Base-by-base conservation (phyloP, 2,888 invertebrate genomes). In the Phortica okadai region DNA sequence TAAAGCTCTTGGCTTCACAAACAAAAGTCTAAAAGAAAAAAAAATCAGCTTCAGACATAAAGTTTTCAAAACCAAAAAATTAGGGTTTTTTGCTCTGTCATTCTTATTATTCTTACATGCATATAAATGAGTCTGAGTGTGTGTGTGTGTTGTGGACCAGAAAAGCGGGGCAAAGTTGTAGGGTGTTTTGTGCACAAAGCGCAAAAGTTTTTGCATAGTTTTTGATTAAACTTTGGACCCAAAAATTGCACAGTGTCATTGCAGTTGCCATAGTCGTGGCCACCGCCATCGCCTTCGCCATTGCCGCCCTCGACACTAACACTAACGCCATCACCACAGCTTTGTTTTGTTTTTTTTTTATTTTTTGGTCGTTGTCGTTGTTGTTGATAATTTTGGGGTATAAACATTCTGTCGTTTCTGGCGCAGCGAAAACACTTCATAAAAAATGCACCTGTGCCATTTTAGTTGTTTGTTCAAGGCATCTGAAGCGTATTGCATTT, bases 381-480 rank as follows among this genome's bases (percentile, higher is more conserved):
- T 67, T n/a, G 42, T 67, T 59, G 25, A 6, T 64, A 14, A 14
- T 41, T 21, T 64, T 33, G 33, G 33, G 10, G 25, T 2, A 8
- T 59, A 64, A 21, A 41, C 21, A 16, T 45, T 69, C 4, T 21
- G 16, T n/a, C 7, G 16, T 69, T 69, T n/a, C 10, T 69, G 16
- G 50, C n/a, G 11, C 45, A n/a, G 25, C 25, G 44, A 72, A 72
- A 69, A 56, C 33, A 54, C 54, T 72, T 72, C 54, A 72, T 72
- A 72, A 72, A 72, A 54, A 72, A 72, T 72, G 54, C 70, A 72
- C 70, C 70, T 72, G 70, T 25, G 70, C 70, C 70, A 72, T 72
- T 72, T 69, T 42, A n/a, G 33, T 33, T 14, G 56, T 56, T 56
- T 16, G 56, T 33, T 33, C 33, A 33, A 33, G 33, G 3, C 33